Evolutionary conservation across 2,888 invertebrate species (phyloP).

Genomic region (Hemithea aestivaria): DNA sequence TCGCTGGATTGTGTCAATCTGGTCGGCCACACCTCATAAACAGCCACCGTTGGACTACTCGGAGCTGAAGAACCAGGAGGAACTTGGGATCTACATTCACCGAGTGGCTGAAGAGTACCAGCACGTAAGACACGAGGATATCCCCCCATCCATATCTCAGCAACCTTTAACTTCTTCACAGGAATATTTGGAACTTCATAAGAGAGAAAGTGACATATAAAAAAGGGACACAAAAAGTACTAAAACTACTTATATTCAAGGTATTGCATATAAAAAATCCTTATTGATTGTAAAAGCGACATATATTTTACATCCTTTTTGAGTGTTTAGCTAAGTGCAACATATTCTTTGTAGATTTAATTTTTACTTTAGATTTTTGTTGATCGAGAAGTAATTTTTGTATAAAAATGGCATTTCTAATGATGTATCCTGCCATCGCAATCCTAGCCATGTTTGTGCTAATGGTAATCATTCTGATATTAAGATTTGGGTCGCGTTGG

Average conservation of each 20-base stretch:
- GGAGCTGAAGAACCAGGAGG: slow-evolving; percentile 80
- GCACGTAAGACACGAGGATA: slow-evolving; percentile 40
- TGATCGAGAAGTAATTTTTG: too few species aligned
- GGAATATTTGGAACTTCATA: slow-evolving; percentile 83
- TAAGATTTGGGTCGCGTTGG: slow-evolving; percentile 85
- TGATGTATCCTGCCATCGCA: slow-evolving; percentile 88
- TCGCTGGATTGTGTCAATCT: slow-evolving; percentile 90
- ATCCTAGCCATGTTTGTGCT: slow-evolving; percentile 86
- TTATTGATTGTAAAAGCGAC: too few species aligned
- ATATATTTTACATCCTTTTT: too few species aligned
- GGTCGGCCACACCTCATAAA: slow-evolving; percentile 90
- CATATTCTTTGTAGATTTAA: too few species aligned
- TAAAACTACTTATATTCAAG: too few species aligned
- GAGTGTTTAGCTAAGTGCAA: too few species aligned
- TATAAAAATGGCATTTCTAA: slow-evolving; percentile 84
- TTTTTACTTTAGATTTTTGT: slow-evolving; percentile 44
- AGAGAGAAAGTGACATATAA: slow-evolving; percentile 90
- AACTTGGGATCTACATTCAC: slow-evolving; percentile 51
- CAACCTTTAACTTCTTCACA: slow-evolving; percentile 67
- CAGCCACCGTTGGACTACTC: slow-evolving; percentile 89
- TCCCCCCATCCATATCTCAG: slow-evolving; percentile 55
- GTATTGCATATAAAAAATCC: too few species aligned
- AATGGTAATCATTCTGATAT: slow-evolving; percentile 85
- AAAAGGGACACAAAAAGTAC: slow-evolving; percentile 45
- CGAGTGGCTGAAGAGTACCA: slow-evolving; percentile 47